Base-by-base conservation (phyloP, 2,113 vertebrate species). In the Meriones unguiculatus region DNA sequence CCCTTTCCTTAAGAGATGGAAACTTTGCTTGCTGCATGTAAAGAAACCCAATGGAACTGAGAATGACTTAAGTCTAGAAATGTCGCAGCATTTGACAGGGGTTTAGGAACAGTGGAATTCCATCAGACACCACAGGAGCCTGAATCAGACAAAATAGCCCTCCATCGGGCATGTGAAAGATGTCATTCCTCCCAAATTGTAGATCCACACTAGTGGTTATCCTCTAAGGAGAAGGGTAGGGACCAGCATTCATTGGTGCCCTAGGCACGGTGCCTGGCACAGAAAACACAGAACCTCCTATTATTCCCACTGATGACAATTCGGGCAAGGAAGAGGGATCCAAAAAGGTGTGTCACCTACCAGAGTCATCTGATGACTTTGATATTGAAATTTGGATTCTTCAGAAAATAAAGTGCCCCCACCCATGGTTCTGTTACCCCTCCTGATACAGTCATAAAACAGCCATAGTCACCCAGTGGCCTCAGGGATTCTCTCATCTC, bases 1-100 rank as follows among this genome's bases (percentile, higher is more conserved):
- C 78, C 87, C 69, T 95, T 91, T 97, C 72, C 89, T 97, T 97
- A 95, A 95, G 97, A 98, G 93, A 82, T 18, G 12, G 97, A 98
- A 96, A 92, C 87, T 96, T 96, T 69, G 82, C 80, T 96, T 57
- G 73, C 52, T 82, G 75, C 25, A 3, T 89, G 69, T 95, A 96
- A 95, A 95, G 92, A 97, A 93, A 80, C 72, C 70, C 82, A 17
- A 67, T 73, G 89, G 88, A 88, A 89, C 87, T 8, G 88, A 46
- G 46, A 91, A 72, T 69, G 69, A 73, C 92, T 96, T 94, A 28
- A 46, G 70, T 94, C 69, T 89, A 62, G 86, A 95, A 91, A 95
- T 13, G 65, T 89, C 90, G 30, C 9, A 13, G 35, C 35, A 1
- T 76, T 24, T 89, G 95, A 84, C 90, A 35, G 46, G 54, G 54